Evolutionary conservation across 2,113 vertebrate species (phyloP), one percentile per base, ranked within the genome.

Genomic region (Melierax canorus): DNA sequence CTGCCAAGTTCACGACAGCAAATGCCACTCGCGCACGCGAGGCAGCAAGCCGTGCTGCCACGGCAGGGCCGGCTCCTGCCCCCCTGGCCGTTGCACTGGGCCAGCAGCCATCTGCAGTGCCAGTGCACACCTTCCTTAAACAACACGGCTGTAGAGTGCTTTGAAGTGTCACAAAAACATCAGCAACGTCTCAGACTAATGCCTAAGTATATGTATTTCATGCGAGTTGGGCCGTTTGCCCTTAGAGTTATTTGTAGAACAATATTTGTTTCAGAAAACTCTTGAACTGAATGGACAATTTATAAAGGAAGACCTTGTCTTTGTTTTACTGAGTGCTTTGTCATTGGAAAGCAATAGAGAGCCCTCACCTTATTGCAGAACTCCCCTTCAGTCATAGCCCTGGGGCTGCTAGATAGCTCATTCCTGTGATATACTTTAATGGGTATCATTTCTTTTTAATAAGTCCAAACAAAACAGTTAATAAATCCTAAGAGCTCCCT

Each of bases 401-500:
- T 23, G 50, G 64, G 67, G 85, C 95, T 95, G 75, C 77, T 88
- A 88, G 78, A 76, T 68, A 96, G 80, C 75, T 94, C 59, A 18
- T 62, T 66, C 82, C 79, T 55, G n/a, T 96, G 95, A 92, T 93
- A 59, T 11, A 95, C 88, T 95, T 84, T 84, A 96, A 92, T 29
- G 16, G 56, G 76, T 48, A 53, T 81, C 89, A 92, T 92, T 91
- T 67, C 50, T 95, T 97, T 97, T 95, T 97, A 96, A 89, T 89
- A 95, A 95, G 83, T 32, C 95, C 91, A 96, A 98, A 96, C 93
- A 97, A 97, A 97, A 95, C 80, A 94, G 88, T 91, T 94, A 97
- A 97, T 97, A 97, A 94, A 96, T 95, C 78, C 87, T 89, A 87
- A 88, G 78, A n/a, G 22, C 89, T 94, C 86, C 81, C 78, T 94